Evolutionary conservation across 2,113 vertebrate species (phyloP).

Genomic region (Hypocryptadius cinnamomeus): DNA sequence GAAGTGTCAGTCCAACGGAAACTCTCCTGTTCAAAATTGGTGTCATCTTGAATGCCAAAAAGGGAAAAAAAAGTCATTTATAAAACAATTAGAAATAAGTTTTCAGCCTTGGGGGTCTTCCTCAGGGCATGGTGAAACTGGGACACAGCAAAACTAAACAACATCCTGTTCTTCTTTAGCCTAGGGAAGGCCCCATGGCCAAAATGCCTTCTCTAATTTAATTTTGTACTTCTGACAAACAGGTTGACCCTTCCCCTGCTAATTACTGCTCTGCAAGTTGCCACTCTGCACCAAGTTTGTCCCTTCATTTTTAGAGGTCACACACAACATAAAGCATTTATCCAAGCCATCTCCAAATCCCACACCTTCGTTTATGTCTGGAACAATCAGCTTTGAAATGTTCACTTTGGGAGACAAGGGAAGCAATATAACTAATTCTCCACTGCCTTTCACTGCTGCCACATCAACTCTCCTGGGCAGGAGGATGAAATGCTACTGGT

Average conservation of each 20-base stretch:
- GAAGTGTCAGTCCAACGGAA: not conserved
- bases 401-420: not conserved
- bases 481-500: conserved; percentile 3
- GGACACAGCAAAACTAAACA: conserved; percentile 51
- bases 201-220: conserved; percentile 52
- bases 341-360: not conserved
- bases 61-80: conserved; percentile 60
- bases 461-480: not conserved
- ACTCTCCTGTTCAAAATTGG: not conserved
- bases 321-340: not conserved
- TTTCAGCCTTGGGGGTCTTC: conserved; percentile 61
- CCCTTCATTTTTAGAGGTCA: conserved; percentile 19
- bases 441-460: conserved; percentile 4
- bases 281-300: not conserved
- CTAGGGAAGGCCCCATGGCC: conserved; percentile 60
- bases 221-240: conserved; percentile 49
- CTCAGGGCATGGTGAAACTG: conserved; percentile 60
- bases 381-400: not conserved
- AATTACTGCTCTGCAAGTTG: conserved; percentile 9
- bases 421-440: conserved; percentile 13
- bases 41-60: conserved; percentile 40
- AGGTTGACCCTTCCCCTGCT: conserved; percentile 46
- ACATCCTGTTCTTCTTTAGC: conserved; percentile 64
- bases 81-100: conserved; percentile 60
- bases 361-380: not conserved